Conservation (phyloP, 1,140 invertebrate species). For the Octopus sinensis region DNA sequence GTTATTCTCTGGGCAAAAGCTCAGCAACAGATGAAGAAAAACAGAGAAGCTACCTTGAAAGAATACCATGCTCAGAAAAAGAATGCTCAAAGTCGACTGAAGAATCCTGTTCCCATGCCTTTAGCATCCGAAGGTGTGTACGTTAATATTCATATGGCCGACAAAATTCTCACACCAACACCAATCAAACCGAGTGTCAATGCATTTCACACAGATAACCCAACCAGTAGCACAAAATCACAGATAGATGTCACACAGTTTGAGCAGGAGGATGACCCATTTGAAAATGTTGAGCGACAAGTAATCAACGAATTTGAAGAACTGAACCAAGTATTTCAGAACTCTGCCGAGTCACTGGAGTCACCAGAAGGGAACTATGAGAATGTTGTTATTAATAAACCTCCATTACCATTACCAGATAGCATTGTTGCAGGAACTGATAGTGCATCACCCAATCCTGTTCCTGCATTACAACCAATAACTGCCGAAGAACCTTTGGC, state of each 20-base stretch:
- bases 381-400: background rate
- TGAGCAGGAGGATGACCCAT: slow-evolving; percentile 43
- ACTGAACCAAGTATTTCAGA: slow-evolving; percentile 30
- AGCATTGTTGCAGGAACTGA: background rate
- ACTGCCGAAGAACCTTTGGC: background rate
- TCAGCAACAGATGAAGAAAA: slow-evolving; percentile 27
- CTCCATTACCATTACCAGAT: background rate
- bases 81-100: background rate
- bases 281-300: slow-evolving; percentile 44
- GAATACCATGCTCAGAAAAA: slow-evolving; percentile 9
- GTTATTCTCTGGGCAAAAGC: slow-evolving; percentile 40
- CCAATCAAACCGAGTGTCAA: slow-evolving; percentile 14
- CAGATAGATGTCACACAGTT: slow-evolving; percentile 38
- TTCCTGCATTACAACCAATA: background rate
- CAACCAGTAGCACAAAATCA: slow-evolving; percentile 10
- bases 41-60: slow-evolving; percentile 17
- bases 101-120: slow-evolving; percentile 16
- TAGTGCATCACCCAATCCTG: background rate
- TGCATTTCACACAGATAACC: background rate
- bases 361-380: slow-evolving; percentile 11
- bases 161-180: slow-evolving; percentile 35
- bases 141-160: slow-evolving; percentile 25
- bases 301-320: slow-evolving; percentile 44
- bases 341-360: slow-evolving; percentile 12
- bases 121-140: slow-evolving; percentile 16